Conservation (phyloP, 2,797 vertebrate genomes). For the Schizopygopsis pylzovi region DNA sequence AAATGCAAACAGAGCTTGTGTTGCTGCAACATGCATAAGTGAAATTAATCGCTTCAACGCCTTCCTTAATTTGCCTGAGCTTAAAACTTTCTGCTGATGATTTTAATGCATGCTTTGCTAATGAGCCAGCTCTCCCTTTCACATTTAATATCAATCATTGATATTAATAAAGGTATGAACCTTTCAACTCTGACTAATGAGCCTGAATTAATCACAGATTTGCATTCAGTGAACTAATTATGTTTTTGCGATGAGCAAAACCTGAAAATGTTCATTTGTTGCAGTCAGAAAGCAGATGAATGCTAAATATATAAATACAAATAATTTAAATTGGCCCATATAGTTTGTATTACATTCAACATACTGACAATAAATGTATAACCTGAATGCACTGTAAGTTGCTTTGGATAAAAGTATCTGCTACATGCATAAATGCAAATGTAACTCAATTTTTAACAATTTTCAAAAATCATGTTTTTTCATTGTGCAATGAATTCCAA, state of each 20-base stretch:
- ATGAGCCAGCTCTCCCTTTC: not conserved
- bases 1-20: not conserved
- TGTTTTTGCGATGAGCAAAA: not conserved
- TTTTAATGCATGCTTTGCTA: not conserved
- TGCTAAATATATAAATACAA: not conserved
- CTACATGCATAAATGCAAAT: too few relatives aligned
- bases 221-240: not conserved
- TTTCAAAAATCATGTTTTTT: too few relatives aligned
- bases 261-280: not conserved
- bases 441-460: too few relatives aligned
- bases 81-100: not conserved
- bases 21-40: slow-evolving; percentile 7
- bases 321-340: too few relatives aligned
- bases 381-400: too few relatives aligned
- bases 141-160: not conserved
- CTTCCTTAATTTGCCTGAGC: not conserved
- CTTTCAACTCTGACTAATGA: not conserved
- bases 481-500: too few relatives aligned
- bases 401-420: too few relatives aligned
- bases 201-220: not conserved
- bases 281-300: not conserved
- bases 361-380: too few relatives aligned
- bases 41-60: not conserved
- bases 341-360: too few relatives aligned
- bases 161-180: not conserved